Percentiles rank a stretch among this genome's conserved stretches.
phyloP scores from a whole-genome alignment of 2,888 invertebrate genomes.

The Amaurobius ferox region DNA sequence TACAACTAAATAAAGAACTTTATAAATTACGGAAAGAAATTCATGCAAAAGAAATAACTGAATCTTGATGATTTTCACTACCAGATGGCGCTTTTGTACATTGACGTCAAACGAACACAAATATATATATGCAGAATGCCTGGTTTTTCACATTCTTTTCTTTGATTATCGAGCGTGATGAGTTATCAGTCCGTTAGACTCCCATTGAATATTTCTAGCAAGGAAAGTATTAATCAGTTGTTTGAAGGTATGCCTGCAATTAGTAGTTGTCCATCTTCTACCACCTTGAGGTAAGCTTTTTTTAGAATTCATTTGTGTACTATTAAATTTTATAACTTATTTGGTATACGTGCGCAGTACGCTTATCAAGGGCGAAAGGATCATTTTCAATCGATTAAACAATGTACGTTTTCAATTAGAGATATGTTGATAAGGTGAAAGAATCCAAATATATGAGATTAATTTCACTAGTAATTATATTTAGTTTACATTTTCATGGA shows the following conservation, averaged over 20 bases:
- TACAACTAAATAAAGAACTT: no score
- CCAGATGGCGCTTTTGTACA: constrained; percentile 33
- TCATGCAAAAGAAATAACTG: no score
- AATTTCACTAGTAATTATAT: no score
- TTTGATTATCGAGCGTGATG: neutral
- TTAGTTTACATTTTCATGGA: no score
- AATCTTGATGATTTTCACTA: no score
- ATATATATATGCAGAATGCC: constrained; percentile 55
- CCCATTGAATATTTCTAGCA: constrained; percentile 35
- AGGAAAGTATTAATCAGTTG: constrained; percentile 65
- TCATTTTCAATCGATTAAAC: constrained; percentile 35
- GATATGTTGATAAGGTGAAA: no score
- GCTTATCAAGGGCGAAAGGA: constrained; percentile 37
- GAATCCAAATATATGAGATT: no score
- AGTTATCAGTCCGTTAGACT: constrained; percentile 52
- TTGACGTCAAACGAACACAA: constrained; percentile 46
- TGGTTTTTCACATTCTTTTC: neutral
- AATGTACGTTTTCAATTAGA: no score
- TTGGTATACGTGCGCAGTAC: constrained; percentile 29
- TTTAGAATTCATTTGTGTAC: constrained; percentile 3
- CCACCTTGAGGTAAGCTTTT: constrained; percentile 42
- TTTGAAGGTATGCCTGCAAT: constrained; percentile 67
- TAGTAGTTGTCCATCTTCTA: constrained; percentile 57
- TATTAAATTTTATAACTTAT: neutral
- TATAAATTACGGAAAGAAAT: no score